Evolutionary conservation across 2,113 vertebrate species (phyloP).

Genomic region (Trematomus loennbergii): DNA sequence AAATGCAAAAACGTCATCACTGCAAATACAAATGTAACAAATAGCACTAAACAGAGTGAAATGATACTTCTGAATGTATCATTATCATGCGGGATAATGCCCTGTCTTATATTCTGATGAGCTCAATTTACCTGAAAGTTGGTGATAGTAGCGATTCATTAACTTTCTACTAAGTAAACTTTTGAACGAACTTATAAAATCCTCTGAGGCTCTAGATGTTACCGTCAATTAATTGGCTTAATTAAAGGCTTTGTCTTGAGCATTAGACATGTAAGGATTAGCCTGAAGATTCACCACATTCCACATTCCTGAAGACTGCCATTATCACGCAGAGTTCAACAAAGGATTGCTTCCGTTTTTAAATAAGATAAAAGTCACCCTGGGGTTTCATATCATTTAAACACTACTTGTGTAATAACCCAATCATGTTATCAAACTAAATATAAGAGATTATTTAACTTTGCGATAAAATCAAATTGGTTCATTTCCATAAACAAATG

Average conservation of each 20-base stretch:
- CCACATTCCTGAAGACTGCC: constrained; percentile 19
- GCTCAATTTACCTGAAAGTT: background rate
- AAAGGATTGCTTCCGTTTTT: constrained; percentile 11
- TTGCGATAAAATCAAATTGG: background rate
- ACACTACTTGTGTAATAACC: constrained; percentile 17
- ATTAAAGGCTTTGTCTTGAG: constrained; percentile 50
- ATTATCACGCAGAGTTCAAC: constrained; percentile 6
- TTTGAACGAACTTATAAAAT: constrained; percentile 11
- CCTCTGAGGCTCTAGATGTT: constrained; percentile 17
- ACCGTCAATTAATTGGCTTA: constrained; percentile 38
- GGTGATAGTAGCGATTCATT: background rate
- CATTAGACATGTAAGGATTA: constrained; percentile 34
- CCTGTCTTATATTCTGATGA: no score
- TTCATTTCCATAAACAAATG: background rate
- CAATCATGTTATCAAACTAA: constrained; percentile 33
- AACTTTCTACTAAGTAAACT: constrained; percentile 18
- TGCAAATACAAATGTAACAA: background rate
- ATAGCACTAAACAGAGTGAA: background rate
- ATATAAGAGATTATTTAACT: constrained; percentile 26
- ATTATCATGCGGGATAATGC: background rate
- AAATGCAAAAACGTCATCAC: background rate
- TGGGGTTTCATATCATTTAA: constrained; percentile 29
- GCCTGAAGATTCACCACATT: constrained; percentile 23
- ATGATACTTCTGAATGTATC: background rate
- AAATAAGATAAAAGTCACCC: constrained; percentile 37